A percentile compares a stretch with the other conserved stretches of the same genome.
These are phyloP conservation scores for Alosa sapidissima DNA, from an alignment of 2,797 vertebrate genomes.

Conservation along the genomic window DNA sequence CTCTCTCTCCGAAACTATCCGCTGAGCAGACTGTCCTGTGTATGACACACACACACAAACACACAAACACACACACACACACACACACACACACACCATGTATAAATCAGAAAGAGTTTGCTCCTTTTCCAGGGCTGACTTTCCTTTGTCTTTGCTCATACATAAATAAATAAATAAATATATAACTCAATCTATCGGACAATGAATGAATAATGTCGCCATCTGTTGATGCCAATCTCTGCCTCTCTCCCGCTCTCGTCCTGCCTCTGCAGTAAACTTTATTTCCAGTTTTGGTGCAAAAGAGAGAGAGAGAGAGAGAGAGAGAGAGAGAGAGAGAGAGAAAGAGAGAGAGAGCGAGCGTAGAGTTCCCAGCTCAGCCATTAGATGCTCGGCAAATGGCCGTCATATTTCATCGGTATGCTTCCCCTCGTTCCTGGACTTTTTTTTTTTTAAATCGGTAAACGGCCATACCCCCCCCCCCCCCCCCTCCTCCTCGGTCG, in stretches of 20 bases:
- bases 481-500: neutral
- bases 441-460: slow-evolving; percentile 41
- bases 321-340: slow-evolving; percentile 8
- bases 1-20: neutral
- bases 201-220: slow-evolving; percentile 56
- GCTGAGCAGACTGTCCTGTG: neutral
- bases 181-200: slow-evolving; percentile 29
- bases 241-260: neutral
- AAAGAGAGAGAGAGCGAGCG: slow-evolving; percentile 1
- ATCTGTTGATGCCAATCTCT: slow-evolving; percentile 61
- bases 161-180: slow-evolving; percentile 51
- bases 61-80: slow-evolving; percentile 10
- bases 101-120: slow-evolving; percentile 43
- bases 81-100: slow-evolving; percentile 26
- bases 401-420: slow-evolving; percentile 46
- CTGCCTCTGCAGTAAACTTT: slow-evolving; percentile 36
- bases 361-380: neutral
- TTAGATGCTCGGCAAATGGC: slow-evolving; percentile 38
- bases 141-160: slow-evolving; percentile 64
- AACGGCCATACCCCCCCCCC: slow-evolving; percentile 4
- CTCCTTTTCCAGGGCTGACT: slow-evolving; percentile 54
- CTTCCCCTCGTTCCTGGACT: slow-evolving; percentile 38
- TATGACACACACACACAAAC: neutral
- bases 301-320: neutral
- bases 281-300: slow-evolving; percentile 43